Evolutionary conservation across 1,140 invertebrate genomes (phyloP), one percentile per base, ranked within the genome.

Genomic region (Drosophila asahinai): DNA sequence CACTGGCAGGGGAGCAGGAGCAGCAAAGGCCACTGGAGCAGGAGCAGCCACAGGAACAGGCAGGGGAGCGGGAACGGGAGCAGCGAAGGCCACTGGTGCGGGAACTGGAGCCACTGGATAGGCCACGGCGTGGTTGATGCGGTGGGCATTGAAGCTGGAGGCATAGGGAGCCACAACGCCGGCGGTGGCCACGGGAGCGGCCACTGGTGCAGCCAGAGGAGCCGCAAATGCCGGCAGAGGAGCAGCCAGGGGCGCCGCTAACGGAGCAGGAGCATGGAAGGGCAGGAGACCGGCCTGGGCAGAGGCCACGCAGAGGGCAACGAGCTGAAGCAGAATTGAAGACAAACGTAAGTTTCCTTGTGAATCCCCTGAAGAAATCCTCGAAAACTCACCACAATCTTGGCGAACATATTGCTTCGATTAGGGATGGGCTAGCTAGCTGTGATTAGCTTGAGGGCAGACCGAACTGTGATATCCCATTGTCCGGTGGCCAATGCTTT

Each of bases 41-140:
- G 81, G 71, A 14, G 67, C 74, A 30, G 72, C 60, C 14, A 71
- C 62, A 11, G 77, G 67, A 4, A 76, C 71, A 6, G 82, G 71
- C 3, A 76, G 65, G 14, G 83, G 67, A 59, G 52, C 66, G 9
- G 84, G 75, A 59, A 33, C 59, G 8, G 76, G 77, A 30, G 91
- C 93, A 38, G 80, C 77, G 25, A 86, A 75, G 15, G 91, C 71
- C 30, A 84, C 79, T 14, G 86, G 81, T 12, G 87, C 84, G 38
- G 83, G 77, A 5, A 87, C 81, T 19, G 81, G 86, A 22, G 92
- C 90, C 14, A 89, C 82, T 7, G 94, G 94, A 19, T 93, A 93
- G 33, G 94, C 94, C n/a, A 94, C 83, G 8, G 94, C 94, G 60
- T 95, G 95, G 83, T 95, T 95, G 47, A 95, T 90, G 48, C 93